Base-by-base conservation (phyloP, 2,797 vertebrate genomes). In the Artibeus lituratus region DNA sequence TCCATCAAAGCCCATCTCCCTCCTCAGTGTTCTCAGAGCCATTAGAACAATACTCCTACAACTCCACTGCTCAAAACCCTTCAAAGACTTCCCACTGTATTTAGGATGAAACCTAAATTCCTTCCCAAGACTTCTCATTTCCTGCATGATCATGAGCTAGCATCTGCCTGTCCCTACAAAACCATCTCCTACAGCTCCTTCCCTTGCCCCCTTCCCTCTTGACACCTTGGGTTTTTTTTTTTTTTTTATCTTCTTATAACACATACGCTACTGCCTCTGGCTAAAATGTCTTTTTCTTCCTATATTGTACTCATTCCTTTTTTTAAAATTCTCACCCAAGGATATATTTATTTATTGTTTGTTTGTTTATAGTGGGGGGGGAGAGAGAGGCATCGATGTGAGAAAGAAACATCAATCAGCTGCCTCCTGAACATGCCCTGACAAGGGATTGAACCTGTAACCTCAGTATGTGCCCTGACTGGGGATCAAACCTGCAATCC, bases 71-170 rank as follows among this genome's bases (percentile, higher is more conserved):
- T 87, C 69, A 81, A 86, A 59, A 67, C 10, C 16, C 35, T 91
- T 76, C 35, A 24, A 87, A 83, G n/a, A 24, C 49, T 67, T 67
- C n/a, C 49, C 29, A 51, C 18, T 73, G 42, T 24, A 57, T 87
- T 69, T 87, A 84, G 70, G 47, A 78, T n/a, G 18, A 88, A 73
- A 92, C 73, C 18, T 24, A 69, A 89, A 94, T 49, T 94, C 69
- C 49, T 70, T 62, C 19, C 42, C 44, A 78, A 42, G 29, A 85
- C 18, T 12, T 55, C 26, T 53, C 51, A 86, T n/a, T 83, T 65
- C 21, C 8, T 57, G 7, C 29, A 44, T 35, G 19, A 42, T 51
- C 29, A 57, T 26, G 59, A 59, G 57, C 26, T 19, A 10, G 39
- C 26, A 22, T 1, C 29, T 22, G 53, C 7, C 10, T 29, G 57